Percentiles rank a stretch among this genome's conserved stretches.
These are phyloP conservation scores for Patiria pectinifera DNA, from an alignment of 53 echinoderm and acorn worm genomes.

Conservation along the genomic window DNA sequence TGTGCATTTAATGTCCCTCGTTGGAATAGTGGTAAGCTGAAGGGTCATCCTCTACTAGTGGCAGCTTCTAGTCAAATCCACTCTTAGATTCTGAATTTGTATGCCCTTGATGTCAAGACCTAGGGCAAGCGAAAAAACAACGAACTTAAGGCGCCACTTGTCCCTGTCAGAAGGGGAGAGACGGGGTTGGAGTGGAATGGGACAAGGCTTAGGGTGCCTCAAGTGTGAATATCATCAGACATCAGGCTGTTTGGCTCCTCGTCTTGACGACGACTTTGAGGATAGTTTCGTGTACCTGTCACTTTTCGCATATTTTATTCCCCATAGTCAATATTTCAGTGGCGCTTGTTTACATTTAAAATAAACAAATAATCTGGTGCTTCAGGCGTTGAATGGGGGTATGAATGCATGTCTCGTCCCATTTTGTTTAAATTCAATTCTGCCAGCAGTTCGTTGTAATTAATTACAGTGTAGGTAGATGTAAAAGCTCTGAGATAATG, in stretches of 20 bases:
- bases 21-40: too few relatives aligned
- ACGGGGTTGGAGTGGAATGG: not conserved
- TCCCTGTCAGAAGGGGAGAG: not conserved
- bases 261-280: not conserved
- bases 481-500: too few relatives aligned
- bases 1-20: too few relatives aligned
- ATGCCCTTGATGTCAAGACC: not conserved
- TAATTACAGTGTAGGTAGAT: too few relatives aligned
- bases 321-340: too few relatives aligned
- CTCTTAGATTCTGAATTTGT: not conserved
- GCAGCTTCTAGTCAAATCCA: not conserved
- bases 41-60: too few relatives aligned
- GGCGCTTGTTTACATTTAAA: too few relatives aligned
- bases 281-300: not conserved
- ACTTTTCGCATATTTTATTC: not conserved
- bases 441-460: too few relatives aligned
- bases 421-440: too few relatives aligned
- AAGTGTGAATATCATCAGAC: not conserved
- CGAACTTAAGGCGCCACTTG: conserved; percentile 2
- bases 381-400: too few relatives aligned
- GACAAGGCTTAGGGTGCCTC: not conserved
- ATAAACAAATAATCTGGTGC: too few relatives aligned
- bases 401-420: too few relatives aligned
- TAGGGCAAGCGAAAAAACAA: conserved; percentile 7
- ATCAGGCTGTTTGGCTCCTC: not conserved